Evolutionary conservation across 2,888 invertebrate species (phyloP).

Genomic region (Oligia fasciuncula): DNA sequence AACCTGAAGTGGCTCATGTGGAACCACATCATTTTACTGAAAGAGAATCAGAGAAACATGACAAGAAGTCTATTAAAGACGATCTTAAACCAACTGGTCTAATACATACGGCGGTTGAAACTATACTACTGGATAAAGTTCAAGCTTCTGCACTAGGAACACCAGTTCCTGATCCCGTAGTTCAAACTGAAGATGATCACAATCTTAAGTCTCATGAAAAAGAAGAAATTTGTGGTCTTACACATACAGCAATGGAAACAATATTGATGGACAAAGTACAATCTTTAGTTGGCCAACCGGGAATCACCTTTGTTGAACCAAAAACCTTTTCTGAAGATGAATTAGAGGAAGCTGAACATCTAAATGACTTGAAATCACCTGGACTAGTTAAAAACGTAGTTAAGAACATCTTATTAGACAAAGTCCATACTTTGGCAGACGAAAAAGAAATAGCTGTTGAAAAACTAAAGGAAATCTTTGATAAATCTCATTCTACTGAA

Average conservation of each 20-base stretch:
- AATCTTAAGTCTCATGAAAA: conserved; percentile 17
- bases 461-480: conserved; percentile 35
- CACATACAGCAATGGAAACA: conserved; percentile 53
- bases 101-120: conserved; percentile 48
- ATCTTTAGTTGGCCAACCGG: conserved; percentile 55
- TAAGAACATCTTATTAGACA: conserved; percentile 88
- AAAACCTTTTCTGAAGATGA: conserved; percentile 57
- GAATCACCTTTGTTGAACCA: conserved; percentile 59
- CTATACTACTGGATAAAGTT: conserved; percentile 50
- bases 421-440: conserved; percentile 64
- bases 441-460: conserved; percentile 45
- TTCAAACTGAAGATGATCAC: conserved; percentile 21
- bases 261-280: conserved; percentile 60
- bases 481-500: conserved; percentile 38
- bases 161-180: conserved; percentile 25
- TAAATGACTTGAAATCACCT: conserved; percentile 62
- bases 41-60: conserved; percentile 27
- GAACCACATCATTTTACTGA: conserved; percentile 31
- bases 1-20: conserved; percentile 33
- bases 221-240: conserved; percentile 31
- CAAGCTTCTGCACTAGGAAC: conserved; percentile 17
- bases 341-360: conserved; percentile 38
- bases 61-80: conserved; percentile 26
- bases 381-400: conserved; percentile 84
- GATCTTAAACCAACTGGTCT: conserved; percentile 67